Conservation (phyloP, 1,140 invertebrate genomes). For the Oscheius sp. region DNA sequence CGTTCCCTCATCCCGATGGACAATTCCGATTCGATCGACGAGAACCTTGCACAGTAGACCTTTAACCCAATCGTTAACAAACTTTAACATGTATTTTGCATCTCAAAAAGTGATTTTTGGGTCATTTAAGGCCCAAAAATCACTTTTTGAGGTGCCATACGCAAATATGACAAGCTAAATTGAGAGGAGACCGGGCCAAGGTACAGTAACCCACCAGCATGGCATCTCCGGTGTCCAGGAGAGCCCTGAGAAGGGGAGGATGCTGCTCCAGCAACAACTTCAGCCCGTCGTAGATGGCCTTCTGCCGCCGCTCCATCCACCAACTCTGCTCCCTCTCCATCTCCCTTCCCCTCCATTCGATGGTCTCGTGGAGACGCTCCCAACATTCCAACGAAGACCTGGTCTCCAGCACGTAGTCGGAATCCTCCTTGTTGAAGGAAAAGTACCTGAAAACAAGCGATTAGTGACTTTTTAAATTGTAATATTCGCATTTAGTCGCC, state of each 20-base stretch:
- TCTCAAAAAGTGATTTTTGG: background rate
- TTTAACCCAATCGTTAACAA: background rate
- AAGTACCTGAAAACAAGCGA: background rate
- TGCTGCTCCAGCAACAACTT: slow-evolving; percentile 54
- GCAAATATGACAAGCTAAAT: background rate
- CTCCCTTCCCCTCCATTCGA: slow-evolving; percentile 34
- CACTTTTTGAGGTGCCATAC: no score
- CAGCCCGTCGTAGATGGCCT: slow-evolving; percentile 49
- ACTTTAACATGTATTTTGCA: background rate
- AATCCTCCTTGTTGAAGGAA: slow-evolving; percentile 20
- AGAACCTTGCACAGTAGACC: slow-evolving; percentile 49
- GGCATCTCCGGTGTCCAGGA: slow-evolving; percentile 56
- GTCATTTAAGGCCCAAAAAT: background rate
- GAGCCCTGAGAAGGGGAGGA: slow-evolving; percentile 48
- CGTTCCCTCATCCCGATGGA: slow-evolving; percentile 56
- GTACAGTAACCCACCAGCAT: slow-evolving; percentile 49
- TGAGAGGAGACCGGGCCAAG: no score
- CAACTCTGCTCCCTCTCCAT: slow-evolving; percentile 52
- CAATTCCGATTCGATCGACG: slow-evolving; percentile 53
- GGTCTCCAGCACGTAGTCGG: slow-evolving; percentile 23
- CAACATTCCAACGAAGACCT: slow-evolving; percentile 44
- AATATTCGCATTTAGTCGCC: background rate
- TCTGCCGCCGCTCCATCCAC: slow-evolving; percentile 56
- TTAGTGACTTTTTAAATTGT: slow-evolving; percentile 1
- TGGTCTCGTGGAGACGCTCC: slow-evolving; percentile 46